phyloP scores from a whole-genome alignment of 2,113 vertebrate genomes.

The Bubo bubo region DNA sequence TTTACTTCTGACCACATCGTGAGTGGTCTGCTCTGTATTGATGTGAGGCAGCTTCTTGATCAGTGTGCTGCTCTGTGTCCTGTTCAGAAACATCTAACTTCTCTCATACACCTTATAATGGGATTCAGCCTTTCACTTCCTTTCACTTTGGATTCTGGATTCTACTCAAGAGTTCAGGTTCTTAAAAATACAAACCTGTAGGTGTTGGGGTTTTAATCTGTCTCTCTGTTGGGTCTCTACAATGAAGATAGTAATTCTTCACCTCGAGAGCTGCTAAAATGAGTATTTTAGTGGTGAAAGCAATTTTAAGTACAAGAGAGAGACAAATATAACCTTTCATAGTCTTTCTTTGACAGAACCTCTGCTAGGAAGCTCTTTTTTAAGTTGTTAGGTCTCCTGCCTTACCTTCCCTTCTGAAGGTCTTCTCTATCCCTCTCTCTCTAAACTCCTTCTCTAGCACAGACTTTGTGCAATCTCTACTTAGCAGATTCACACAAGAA shows the following conservation, averaged over 20 bases:
- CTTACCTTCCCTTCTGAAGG: background rate
- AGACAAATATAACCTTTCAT: background rate
- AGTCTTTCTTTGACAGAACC: background rate
- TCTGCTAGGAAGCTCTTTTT: background rate
- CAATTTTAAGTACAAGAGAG: background rate
- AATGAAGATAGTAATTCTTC: background rate
- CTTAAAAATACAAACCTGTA: background rate
- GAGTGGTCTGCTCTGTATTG: background rate
- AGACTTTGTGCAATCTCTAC: background rate
- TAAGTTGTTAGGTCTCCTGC: background rate
- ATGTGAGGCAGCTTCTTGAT: background rate
- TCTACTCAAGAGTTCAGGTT: background rate
- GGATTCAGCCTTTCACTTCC: background rate
- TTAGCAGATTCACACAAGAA: background rate
- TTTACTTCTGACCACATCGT: background rate
- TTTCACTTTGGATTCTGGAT: background rate
- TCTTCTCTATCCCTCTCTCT: background rate
- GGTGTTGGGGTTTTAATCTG: background rate
- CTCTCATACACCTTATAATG: background rate
- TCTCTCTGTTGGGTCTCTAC: background rate
- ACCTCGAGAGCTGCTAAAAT: background rate
- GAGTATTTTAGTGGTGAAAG: background rate
- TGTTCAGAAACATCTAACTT: background rate
- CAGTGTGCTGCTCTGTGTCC: background rate
- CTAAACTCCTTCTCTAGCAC: background rate